Evolutionary conservation across 2,888 invertebrate genomes (phyloP).

Genomic region (Cataglyphis altisquamis): DNA sequence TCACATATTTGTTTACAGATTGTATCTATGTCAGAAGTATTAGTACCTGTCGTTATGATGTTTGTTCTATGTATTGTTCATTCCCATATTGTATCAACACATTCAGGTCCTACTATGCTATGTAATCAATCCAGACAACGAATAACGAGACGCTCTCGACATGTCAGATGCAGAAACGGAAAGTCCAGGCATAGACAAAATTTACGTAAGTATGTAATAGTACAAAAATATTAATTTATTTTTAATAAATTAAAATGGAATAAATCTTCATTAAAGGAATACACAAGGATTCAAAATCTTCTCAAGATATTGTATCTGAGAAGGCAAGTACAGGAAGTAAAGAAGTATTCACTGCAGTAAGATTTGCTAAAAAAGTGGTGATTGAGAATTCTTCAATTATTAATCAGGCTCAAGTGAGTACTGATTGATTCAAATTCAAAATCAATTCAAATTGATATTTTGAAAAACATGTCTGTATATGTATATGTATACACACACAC

Average conservation of each 20-base stretch:
- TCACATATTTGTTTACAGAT: constrained; percentile 83
- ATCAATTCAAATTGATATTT: not conserved
- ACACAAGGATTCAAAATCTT: constrained; percentile 78
- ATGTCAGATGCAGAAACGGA: constrained; percentile 80
- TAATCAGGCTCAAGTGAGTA: constrained; percentile 62
- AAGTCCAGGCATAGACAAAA: constrained; percentile 80
- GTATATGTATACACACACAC: not conserved
- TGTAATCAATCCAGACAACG: constrained; percentile 78
- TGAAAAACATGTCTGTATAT: not conserved
- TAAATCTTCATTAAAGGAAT: constrained; percentile 67
- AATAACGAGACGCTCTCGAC: constrained; percentile 77
- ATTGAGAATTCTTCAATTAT: constrained; percentile 75
- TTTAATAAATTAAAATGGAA: constrained; percentile 1
- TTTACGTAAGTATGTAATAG: constrained; percentile 74
- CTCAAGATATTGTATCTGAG: constrained; percentile 77
- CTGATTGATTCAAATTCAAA: not conserved
- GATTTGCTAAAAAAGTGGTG: constrained; percentile 83
- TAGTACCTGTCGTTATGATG: constrained; percentile 92
- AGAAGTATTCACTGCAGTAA: constrained; percentile 81
- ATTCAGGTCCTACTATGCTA: constrained; percentile 83
- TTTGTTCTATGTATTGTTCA: constrained; percentile 92
- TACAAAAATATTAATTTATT: not conserved
- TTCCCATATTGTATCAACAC: constrained; percentile 93
- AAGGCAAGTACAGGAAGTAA: constrained; percentile 71
- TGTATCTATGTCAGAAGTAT: constrained; percentile 90